These are phyloP conservation scores for Vombatus ursinus DNA, from an alignment of 2,113 vertebrate species.

Conservation along the genomic window DNA sequence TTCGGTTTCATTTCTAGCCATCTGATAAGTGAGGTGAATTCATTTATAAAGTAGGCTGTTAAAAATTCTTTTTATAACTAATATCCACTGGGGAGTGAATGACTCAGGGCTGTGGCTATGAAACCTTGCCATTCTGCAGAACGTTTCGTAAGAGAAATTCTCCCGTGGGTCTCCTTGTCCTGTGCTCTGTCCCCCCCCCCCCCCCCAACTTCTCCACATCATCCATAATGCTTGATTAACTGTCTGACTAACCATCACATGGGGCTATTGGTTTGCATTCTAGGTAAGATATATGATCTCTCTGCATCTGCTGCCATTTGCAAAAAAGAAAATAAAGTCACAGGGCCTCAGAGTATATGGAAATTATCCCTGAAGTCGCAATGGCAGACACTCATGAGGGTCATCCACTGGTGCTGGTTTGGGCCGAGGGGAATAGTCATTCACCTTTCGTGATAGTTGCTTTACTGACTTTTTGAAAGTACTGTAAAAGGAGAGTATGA, in stretches of 20 bases:
- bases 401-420: fast-evolving
- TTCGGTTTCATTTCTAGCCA: constrained; percentile 72
- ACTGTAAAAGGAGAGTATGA: constrained; percentile 2
- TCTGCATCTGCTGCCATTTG: neutral
- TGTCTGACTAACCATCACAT: neutral
- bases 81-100: constrained; percentile 35
- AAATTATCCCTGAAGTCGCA: neutral
- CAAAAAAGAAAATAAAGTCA: constrained; percentile 7
- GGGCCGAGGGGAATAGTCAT: neutral
- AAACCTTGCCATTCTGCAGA: neutral
- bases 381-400: neutral
- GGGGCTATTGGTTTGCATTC: neutral
- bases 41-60: constrained; percentile 70
- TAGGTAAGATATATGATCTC: constrained; percentile 16
- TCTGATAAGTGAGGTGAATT: constrained; percentile 74
- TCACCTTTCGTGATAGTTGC: neutral
- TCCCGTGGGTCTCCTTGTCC: constrained; percentile 4
- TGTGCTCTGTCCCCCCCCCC: constrained; percentile 4
- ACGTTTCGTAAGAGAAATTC: constrained; percentile 61
- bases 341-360: neutral
- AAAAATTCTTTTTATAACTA: constrained; percentile 65
- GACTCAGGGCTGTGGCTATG: neutral
- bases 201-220: constrained; percentile 8
- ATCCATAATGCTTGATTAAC: constrained; percentile 34
- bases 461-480: constrained; percentile 12